phyloP scores from a whole-genome alignment of 2,888 invertebrate species.

The Spilarctia lutea region DNA sequence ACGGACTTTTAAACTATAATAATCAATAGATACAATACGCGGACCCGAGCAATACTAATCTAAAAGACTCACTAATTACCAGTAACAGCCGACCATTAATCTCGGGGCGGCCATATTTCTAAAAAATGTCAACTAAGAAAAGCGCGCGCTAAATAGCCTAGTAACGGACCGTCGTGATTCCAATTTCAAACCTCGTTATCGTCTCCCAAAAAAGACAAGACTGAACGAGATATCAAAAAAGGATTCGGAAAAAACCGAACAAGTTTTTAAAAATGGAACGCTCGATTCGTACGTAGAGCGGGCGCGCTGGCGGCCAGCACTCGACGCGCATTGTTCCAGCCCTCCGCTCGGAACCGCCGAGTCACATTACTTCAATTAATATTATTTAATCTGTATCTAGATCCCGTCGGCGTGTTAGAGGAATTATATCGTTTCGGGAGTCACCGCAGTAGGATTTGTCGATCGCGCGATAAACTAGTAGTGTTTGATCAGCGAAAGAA shows the following conservation, averaged over 20 bases:
- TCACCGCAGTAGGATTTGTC: conserved; percentile 68
- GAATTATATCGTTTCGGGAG: conserved; percentile 75
- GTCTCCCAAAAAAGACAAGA: conserved; percentile 62
- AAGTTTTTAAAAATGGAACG: conserved; percentile 61
- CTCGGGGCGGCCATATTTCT: conserved; percentile 61
- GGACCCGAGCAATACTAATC: conserved; percentile 62
- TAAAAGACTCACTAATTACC: conserved; percentile 72
- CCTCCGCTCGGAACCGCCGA: conserved; percentile 72
- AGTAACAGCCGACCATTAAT: conserved; percentile 68
- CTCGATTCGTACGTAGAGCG: conserved; percentile 51
- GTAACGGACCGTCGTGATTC: conserved; percentile 75
- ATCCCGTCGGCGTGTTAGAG: conserved; percentile 75
- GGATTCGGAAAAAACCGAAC: conserved; percentile 63
- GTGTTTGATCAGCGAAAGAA: conserved; percentile 64
- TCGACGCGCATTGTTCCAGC: conserved; percentile 70
- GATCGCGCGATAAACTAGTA: conserved; percentile 69
- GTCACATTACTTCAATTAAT: conserved; percentile 81
- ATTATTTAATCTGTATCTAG: conserved; percentile 80
- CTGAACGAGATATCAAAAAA: conserved; percentile 69
- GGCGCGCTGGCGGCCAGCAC: conserved; percentile 47
- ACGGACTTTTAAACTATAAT: conserved; percentile 47
- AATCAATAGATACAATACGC: conserved; percentile 54
- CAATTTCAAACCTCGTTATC: conserved; percentile 83
- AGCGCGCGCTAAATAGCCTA: conserved; percentile 73
- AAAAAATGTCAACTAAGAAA: conserved; percentile 69